phyloP scores from a whole-genome alignment of 2,888 invertebrate genomes.

The Maniola hyperantus region DNA sequence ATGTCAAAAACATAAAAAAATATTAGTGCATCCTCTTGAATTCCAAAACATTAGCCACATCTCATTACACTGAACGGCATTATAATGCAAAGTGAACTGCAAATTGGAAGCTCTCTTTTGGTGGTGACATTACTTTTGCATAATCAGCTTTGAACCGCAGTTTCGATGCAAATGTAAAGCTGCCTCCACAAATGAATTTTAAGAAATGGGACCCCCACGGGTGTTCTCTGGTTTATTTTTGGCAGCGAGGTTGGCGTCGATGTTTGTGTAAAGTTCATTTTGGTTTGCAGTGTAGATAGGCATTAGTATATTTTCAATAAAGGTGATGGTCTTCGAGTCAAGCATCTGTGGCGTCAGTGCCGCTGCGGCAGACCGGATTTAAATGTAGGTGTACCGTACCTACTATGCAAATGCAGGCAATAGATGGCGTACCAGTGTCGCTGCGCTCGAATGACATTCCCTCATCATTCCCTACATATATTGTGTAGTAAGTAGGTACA shows the following conservation, averaged over 20 bases:
- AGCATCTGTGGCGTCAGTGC: too few species aligned
- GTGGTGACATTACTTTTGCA: slow-evolving; percentile 62
- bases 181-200: slow-evolving; percentile 55
- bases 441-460: too few species aligned
- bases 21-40: neutral
- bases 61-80: slow-evolving; percentile 52
- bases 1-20: neutral
- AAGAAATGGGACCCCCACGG: slow-evolving; percentile 46
- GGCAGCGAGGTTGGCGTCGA: slow-evolving; percentile 22
- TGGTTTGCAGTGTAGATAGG: neutral
- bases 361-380: too few species aligned
- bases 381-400: too few species aligned
- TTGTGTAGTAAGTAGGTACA: too few species aligned
- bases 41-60: slow-evolving; percentile 45
- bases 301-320: too few species aligned
- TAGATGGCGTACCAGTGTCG: too few species aligned
- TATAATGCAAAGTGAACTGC: slow-evolving; percentile 60
- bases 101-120: slow-evolving; percentile 61
- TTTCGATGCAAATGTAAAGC: slow-evolving; percentile 68
- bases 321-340: too few species aligned
- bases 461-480: too few species aligned
- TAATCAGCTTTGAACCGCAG: slow-evolving; percentile 64
- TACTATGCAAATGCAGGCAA: too few species aligned
- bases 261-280: slow-evolving; percentile 27
- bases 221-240: slow-evolving; percentile 37